Evolutionary conservation across 2,797 vertebrate genomes (phyloP).

Genomic region (Epinephelus awoara): DNA sequence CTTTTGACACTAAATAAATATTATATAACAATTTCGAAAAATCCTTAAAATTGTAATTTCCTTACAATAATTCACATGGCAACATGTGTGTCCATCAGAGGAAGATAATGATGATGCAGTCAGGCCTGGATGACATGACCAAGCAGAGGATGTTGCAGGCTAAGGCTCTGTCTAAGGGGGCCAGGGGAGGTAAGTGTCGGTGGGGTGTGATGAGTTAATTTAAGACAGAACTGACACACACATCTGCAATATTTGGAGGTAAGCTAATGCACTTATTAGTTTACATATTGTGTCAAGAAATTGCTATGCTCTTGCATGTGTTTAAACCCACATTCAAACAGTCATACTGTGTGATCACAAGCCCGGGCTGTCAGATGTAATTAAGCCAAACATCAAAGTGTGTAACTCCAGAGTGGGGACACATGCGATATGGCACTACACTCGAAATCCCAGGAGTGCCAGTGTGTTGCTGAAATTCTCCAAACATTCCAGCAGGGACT

Average conservation of each 20-base stretch:
- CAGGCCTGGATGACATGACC: constrained; percentile 61
- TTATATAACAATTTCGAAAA: not conserved
- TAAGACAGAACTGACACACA: constrained; percentile 1
- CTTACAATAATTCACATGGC: not conserved
- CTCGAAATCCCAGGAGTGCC: constrained; percentile 42
- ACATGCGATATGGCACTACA: constrained; percentile 9
- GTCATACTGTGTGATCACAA: constrained; percentile 41
- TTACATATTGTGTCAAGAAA: constrained; percentile 1
- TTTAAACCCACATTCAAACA: constrained; percentile 13
- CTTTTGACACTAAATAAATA: not conserved
- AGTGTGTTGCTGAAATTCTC: constrained; percentile 44
- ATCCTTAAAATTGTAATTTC: not conserved
- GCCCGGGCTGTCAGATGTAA: constrained; percentile 40
- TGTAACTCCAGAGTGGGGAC: constrained; percentile 40
- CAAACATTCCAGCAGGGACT: constrained; percentile 59
- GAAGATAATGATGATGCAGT: constrained; percentile 75
- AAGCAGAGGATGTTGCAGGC: constrained; percentile 83
- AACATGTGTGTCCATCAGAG: constrained; percentile 37
- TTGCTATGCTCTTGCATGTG: not conserved
- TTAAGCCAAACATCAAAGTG: constrained; percentile 55
- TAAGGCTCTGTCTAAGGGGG: constrained; percentile 81
- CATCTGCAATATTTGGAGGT: not conserved
- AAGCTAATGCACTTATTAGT: not conserved
- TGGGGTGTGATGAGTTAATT: not conserved
- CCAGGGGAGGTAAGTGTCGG: constrained; percentile 81